A percentile compares a stretch with the other conserved stretches of the same genome.
Conservation (phyloP, 2,888 invertebrate genomes). For the Heliothis peltigera region DNA sequence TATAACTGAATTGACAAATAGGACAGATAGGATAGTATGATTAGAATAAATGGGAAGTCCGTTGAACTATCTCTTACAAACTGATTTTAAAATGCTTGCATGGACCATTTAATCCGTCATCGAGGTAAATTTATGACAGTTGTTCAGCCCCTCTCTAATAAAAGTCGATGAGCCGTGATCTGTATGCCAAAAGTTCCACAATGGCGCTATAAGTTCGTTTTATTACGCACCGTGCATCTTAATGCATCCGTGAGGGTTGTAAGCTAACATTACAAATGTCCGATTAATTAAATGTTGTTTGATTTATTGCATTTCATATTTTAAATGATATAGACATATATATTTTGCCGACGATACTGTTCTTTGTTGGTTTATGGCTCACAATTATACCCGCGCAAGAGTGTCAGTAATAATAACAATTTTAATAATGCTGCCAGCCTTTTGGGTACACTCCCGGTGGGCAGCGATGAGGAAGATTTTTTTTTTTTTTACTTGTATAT, state of each 20-base stretch:
- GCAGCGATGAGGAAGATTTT: too few relatives aligned
- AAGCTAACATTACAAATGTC: constrained; percentile 61
- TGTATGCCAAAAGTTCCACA: constrained; percentile 85
- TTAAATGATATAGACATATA: constrained; percentile 35
- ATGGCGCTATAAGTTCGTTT: constrained; percentile 79
- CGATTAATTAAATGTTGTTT: constrained; percentile 59
- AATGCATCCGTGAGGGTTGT: constrained; percentile 66
- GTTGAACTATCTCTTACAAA: constrained; percentile 56
- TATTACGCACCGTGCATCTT: constrained; percentile 71
- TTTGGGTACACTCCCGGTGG: too few relatives aligned
- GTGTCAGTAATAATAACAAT: too few relatives aligned
- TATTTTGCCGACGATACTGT: constrained; percentile 25
- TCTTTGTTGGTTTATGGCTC: constrained; percentile 18
- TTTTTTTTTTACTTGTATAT: too few relatives aligned
- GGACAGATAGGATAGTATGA: constrained; percentile 29
- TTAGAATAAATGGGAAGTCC: constrained; percentile 38
- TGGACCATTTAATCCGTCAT: constrained; percentile 86
- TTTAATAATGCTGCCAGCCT: too few relatives aligned
- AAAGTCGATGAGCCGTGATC: constrained; percentile 88
- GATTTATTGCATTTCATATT: constrained; percentile 53
- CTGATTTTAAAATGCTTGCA: constrained; percentile 81
- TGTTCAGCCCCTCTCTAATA: constrained; percentile 79
- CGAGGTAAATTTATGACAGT: constrained; percentile 79
- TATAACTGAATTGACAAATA: constrained; percentile 43
- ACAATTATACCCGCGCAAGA: not conserved